Base-by-base conservation (phyloP, 2,888 invertebrate genomes). In the Microplitis deprimator region DNA sequence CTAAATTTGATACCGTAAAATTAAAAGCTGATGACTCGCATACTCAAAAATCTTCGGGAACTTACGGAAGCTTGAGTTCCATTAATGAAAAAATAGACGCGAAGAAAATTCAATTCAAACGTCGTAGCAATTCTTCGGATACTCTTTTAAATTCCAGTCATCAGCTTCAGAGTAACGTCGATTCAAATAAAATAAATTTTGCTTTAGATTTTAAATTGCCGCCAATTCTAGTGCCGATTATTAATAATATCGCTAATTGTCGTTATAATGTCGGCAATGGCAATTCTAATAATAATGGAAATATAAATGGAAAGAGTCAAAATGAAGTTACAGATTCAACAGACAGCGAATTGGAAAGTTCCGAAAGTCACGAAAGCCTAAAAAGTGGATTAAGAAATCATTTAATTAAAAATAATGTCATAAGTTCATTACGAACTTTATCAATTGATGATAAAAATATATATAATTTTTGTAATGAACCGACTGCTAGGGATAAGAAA, bases 191-290 rank as follows among this genome's bases (percentile, higher is more conserved):
- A 73, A 77, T 80, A 1, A 87, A 85, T 80, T 65, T 65, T 2
- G 85, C 87, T 5, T 73, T 89, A 29, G 88, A 89, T 75, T 89
- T 89, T 73, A 89, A 93, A 86, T 89, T 95, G 67, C 94, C 95
- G 7, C 95, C 95, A 3, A 94, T 95, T 85, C 89, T 94, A 82
- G 90, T 94, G 60, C 94, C 94, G 41, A 93, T 94, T 76, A 93
- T 94, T 80, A 93, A 93, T 81, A 93, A 93, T 79, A 89, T 94
- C 83, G 85, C 86, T 16, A 88, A 85, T 61, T 60, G 68, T 50
- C 8, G 50, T 8, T 50, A 13, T 3, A 50, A 50, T 50, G 50
- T 50, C 20, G 29, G 29, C 29, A 29, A 29, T 29, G 29, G 29
- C 0, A 29, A 29, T 29, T 29, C 29, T 50, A 77, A 67, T 16